Percentiles rank a stretch among this genome's conserved stretches.
phyloP scores from a whole-genome alignment of 2,888 invertebrate genomes.

The Stenichneumon culpator region DNA sequence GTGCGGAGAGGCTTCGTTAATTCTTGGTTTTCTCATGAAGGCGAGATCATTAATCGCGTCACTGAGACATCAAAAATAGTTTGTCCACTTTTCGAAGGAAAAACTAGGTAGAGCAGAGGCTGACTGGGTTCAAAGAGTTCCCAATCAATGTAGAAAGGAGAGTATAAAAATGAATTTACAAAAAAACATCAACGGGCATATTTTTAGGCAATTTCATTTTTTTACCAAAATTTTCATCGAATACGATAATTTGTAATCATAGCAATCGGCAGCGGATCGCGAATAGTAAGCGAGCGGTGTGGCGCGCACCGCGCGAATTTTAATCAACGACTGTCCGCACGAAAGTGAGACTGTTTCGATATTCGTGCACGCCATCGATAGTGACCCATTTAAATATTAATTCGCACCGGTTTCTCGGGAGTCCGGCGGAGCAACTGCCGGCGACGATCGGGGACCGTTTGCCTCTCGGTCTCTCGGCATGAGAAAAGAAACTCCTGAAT shows the following conservation, averaged over 20 bases:
- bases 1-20: no score
- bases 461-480: not conserved
- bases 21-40: no score
- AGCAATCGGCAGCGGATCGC: conserved; percentile 8
- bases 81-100: not conserved
- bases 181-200: not conserved
- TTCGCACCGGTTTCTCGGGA: conserved; percentile 51
- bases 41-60: no score
- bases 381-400: conserved; percentile 55
- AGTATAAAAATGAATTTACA: not conserved
- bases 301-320: not conserved
- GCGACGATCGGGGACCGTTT: conserved; percentile 6
- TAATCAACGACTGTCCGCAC: conserved; percentile 27
- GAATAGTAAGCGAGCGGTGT: not conserved
- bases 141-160: no score
- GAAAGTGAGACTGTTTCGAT: conserved; percentile 49
- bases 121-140: not conserved
- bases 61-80: no score
- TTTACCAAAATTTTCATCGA: not conserved
- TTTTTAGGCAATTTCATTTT: not conserved
- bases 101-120: not conserved
- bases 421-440: not conserved
- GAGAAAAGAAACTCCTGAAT: conserved; percentile 57
- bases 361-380: conserved; percentile 51
- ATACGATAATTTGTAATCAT: not conserved